Evolutionary conservation across 2,888 invertebrate species (phyloP).

Genomic region (Drosophila colorata): DNA sequence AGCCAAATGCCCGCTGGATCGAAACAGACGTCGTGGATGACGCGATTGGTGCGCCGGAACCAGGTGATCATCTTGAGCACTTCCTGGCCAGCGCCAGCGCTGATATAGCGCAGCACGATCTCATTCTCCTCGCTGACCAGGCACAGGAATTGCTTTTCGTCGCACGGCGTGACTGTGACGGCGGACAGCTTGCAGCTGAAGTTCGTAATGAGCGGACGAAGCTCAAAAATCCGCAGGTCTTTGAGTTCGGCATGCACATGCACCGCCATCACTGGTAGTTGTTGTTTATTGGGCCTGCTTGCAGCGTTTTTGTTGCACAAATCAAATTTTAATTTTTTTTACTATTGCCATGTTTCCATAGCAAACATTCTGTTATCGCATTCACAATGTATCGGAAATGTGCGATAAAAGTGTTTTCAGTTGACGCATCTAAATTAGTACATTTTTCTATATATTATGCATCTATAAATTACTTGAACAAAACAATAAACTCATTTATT

Average conservation of each 20-base stretch:
- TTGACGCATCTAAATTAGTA: not conserved
- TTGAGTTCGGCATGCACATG: conserved; percentile 70
- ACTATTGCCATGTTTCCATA: conserved; percentile 59
- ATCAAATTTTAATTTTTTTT: conserved; percentile 60
- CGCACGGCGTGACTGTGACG: conserved; percentile 82
- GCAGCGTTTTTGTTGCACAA: conserved; percentile 49
- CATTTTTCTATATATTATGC: not conserved
- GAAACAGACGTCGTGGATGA: conserved; percentile 91
- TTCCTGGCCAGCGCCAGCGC: conserved; percentile 77
- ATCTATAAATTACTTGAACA: too few relatives aligned
- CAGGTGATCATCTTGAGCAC: conserved; percentile 84
- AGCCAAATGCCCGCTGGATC: conserved; percentile 90
- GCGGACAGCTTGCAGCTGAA: conserved; percentile 84
- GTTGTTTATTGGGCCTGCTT: conserved; percentile 27
- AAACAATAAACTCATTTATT: too few relatives aligned
- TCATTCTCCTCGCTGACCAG: conserved; percentile 85
- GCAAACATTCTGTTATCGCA: conserved; percentile 52
- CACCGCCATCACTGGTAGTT: conserved; percentile 60
- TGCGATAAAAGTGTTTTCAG: conserved; percentile 19
- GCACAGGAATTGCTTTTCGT: conserved; percentile 83
- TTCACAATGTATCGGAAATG: conserved; percentile 32
- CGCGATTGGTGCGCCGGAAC: conserved; percentile 83
- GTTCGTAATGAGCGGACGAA: conserved; percentile 84
- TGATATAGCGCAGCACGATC: conserved; percentile 83
- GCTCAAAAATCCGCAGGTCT: conserved; percentile 82